Conservation (phyloP, 2,888 invertebrate species). For the Drosophila tanythrix region DNA sequence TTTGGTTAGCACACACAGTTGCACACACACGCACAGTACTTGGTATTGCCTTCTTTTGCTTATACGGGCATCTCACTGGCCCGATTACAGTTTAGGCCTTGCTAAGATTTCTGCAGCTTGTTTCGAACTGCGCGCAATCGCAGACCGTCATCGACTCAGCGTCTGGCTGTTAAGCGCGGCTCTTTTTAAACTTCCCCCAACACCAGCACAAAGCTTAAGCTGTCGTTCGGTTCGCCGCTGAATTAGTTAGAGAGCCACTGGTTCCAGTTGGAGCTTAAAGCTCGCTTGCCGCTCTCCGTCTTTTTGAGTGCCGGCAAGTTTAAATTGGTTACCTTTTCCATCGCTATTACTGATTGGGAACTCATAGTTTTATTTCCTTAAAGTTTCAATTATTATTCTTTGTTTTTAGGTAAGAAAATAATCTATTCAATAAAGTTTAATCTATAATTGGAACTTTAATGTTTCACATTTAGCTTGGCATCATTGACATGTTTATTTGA, state of each 20-base stretch:
- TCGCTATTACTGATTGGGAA: neutral
- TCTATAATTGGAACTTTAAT: neutral
- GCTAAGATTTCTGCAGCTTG: slow-evolving; percentile 40
- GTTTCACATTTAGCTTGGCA: neutral
- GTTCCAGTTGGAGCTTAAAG: slow-evolving; percentile 40
- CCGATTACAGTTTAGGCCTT: slow-evolving; percentile 27
- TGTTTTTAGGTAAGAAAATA: neutral
- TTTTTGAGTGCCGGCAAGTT: slow-evolving; percentile 4
- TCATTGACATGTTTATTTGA: neutral
- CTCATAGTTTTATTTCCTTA: neutral
- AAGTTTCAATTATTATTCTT: neutral
- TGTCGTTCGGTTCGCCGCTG: slow-evolving; percentile 15
- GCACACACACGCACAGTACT: slow-evolving; percentile 53
- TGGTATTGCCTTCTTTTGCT: slow-evolving; percentile 30
- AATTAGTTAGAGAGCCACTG: slow-evolving; percentile 30
- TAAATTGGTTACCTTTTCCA: neutral
- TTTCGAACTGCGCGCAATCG: slow-evolving; percentile 76
- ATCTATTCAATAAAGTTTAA: neutral
- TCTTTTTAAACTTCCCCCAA: slow-evolving; percentile 72
- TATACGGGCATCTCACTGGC: slow-evolving; percentile 37
- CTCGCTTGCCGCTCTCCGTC: slow-evolving; percentile 17
- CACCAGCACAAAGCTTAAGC: slow-evolving; percentile 29
- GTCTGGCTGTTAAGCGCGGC: slow-evolving; percentile 61
- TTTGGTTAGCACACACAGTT: slow-evolving; percentile 37
- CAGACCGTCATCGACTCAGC: slow-evolving; percentile 80